Evolutionary conservation across 64 coral and sea anemone genomes (phyloP), one percentile per base, ranked within the genome.

Genomic region (Pocillopora damicornis): DNA sequence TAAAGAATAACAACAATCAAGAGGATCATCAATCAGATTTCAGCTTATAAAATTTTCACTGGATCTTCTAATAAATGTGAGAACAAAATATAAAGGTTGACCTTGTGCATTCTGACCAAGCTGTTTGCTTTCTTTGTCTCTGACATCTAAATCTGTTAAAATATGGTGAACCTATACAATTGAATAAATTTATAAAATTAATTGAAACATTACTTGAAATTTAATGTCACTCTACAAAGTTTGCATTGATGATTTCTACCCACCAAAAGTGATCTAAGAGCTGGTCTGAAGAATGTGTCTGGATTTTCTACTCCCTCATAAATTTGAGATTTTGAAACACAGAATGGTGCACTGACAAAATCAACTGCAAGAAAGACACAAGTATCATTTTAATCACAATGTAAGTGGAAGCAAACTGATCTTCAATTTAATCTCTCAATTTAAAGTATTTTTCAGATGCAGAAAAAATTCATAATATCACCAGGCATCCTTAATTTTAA

Each of bases 341-440:
- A 98, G 61, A 98, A 98, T 90, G 92, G 89, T 37, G 95, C 95
- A 92, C 95, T 98, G n/a, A 98, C 90, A 87, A 98, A 94, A 85
- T 98, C 95, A 87, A 98, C 95, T 98, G 62, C 18, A 94, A 91
- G 22, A 37, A 90, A 30, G 61, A 51, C 51, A 51, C 42, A 51
- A 51, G 7, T 1, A 51, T 51, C 7, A 51, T 51, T 51, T 4
- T 51, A 51, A 51, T 51, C 42, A 51, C 2, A 51, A 51, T 51
- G 42, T 7, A 51, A 51, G 42, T 7, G 42, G 42, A 51, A 51
- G 3, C 42, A 51, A 51, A 51, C 42, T 51, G 42, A 7, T 4
- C 1, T 51, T 51, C 3, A 51, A 51, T 51, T 51, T 7, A 51
- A 51, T 51, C 42, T 2, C 42, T 51, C 42, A 51, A 30, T 30